Evolutionary conservation across 2,797 vertebrate genomes (phyloP).

Genomic region (Enoplosus armatus): DNA sequence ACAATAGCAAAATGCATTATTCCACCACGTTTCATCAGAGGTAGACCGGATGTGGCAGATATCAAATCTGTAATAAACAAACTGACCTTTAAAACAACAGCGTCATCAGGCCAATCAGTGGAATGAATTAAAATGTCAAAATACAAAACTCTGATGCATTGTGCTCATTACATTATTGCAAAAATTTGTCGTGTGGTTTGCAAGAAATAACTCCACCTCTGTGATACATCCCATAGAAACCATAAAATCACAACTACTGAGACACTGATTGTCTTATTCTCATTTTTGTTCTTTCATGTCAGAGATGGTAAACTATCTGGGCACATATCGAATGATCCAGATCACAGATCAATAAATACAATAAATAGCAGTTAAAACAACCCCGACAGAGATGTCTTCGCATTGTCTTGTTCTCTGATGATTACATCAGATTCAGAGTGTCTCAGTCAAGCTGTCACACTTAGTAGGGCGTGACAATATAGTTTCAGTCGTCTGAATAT

Average conservation of each 20-base stretch:
- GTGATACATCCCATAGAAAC: neutral
- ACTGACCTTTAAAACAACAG: slow-evolving; percentile 55
- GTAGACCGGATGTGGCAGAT: slow-evolving; percentile 2
- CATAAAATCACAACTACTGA: neutral
- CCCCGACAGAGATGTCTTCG: neutral
- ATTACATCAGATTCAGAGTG: slow-evolving; percentile 7
- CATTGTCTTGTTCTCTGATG: neutral
- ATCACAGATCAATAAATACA: slow-evolving; percentile 17
- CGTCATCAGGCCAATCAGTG: slow-evolving; percentile 44
- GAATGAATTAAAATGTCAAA: slow-evolving; percentile 60
- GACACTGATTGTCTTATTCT: neutral
- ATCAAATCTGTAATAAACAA: slow-evolving; percentile 25
- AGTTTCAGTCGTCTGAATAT: slow-evolving; percentile 14
- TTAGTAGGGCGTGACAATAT: neutral
- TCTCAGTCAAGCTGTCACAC: neutral
- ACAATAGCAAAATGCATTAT: slow-evolving; percentile 5
- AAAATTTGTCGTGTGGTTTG: neutral
- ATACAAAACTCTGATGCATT: slow-evolving; percentile 30
- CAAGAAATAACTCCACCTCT: neutral
- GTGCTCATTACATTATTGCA: slow-evolving; percentile 10
- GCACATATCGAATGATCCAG: neutral
- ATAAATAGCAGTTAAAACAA: neutral
- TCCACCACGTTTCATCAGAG: slow-evolving; percentile 14
- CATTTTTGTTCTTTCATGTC: neutral
- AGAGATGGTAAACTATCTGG: neutral